Conservation (phyloP, 2,888 invertebrate genomes). For the Phaedon cochleariae region DNA sequence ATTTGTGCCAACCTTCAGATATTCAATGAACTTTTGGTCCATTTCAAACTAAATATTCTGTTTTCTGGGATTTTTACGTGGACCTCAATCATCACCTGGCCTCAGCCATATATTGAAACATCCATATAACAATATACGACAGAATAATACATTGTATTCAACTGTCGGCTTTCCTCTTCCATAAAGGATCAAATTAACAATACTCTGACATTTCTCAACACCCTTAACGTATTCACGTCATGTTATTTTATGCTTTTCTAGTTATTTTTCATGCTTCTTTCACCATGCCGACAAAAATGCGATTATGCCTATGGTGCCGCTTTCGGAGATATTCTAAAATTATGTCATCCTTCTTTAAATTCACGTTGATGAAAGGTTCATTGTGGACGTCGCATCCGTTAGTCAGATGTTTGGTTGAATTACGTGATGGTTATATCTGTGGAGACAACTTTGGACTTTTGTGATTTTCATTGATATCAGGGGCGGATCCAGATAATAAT, state of each 20-base stretch:
- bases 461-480: too few species aligned
- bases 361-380: slow-evolving; percentile 21
- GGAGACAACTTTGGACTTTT: too few species aligned
- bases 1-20: too few species aligned
- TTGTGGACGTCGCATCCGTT: neutral
- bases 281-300: slow-evolving; percentile 23
- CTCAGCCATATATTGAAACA: neutral
- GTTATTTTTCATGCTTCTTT: slow-evolving; percentile 22
- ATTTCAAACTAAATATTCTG: too few species aligned
- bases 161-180: slow-evolving; percentile 24
- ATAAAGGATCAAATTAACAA: slow-evolving; percentile 34
- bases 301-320: slow-evolving; percentile 31
- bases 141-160: neutral
- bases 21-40: too few species aligned
- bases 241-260: slow-evolving; percentile 30
- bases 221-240: slow-evolving; percentile 36
- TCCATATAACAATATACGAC: neutral
- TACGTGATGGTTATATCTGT: too few species aligned
- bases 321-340: slow-evolving; percentile 32
- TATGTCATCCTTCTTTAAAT: slow-evolving; percentile 31
- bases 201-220: slow-evolving; percentile 32
- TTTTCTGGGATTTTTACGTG: too few species aligned
- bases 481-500: too few species aligned
- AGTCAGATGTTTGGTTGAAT: too few species aligned
- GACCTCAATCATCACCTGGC: neutral